phyloP scores from a whole-genome alignment of 2,797 vertebrate genomes.

The Phoxinus dragarum region DNA sequence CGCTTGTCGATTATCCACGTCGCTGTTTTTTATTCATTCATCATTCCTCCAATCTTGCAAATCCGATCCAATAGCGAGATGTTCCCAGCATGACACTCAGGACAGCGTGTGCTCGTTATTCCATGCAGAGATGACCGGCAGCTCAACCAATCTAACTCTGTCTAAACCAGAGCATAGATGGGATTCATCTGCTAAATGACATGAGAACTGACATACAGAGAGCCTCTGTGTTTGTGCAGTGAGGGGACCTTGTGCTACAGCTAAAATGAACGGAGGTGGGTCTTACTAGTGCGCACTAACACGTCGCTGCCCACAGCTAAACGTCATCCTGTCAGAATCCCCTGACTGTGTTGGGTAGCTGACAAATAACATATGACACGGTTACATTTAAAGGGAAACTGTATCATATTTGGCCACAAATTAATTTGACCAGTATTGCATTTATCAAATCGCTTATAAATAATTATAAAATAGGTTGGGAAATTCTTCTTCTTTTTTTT shows the following conservation, averaged over 20 bases:
- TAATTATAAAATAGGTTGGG: background rate
- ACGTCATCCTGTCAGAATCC: conserved; percentile 27
- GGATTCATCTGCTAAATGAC: background rate
- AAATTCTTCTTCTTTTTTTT: background rate
- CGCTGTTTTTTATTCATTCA: conserved; percentile 20
- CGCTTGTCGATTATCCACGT: conserved; percentile 10
- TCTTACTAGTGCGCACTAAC: conserved; percentile 9
- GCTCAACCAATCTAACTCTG: background rate
- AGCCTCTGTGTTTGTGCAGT: conserved; percentile 5
- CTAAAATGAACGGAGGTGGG: conserved; percentile 31
- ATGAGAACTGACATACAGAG: conserved; percentile 5
- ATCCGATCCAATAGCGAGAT: background rate
- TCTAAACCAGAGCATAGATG: background rate
- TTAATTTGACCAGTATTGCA: background rate
- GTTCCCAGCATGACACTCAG: conserved; percentile 2
- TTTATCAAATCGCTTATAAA: background rate
- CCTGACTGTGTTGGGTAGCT: background rate
- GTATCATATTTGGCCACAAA: background rate
- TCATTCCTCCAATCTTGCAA: background rate
- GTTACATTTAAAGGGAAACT: background rate
- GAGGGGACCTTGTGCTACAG: background rate
- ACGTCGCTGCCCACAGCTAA: conserved; percentile 12
- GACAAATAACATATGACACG: background rate
- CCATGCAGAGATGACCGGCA: background rate
- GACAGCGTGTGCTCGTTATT: background rate